Percentiles rank a stretch among this genome's conserved stretches.
Conservation (phyloP, 2,888 invertebrate genomes). For the Chymomyza caudatula region DNA sequence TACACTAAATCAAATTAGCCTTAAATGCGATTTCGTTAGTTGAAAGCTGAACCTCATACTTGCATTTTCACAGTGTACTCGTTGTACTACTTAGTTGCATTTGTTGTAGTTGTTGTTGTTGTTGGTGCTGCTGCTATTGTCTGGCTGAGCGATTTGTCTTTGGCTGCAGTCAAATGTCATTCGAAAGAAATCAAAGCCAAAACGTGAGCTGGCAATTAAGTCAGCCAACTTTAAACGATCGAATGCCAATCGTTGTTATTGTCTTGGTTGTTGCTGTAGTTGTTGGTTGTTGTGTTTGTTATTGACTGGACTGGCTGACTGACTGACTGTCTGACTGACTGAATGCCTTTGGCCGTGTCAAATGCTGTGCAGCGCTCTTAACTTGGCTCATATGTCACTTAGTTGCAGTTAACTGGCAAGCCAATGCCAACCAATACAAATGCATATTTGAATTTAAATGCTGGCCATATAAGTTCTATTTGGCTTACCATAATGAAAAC, state of each 20-base stretch:
- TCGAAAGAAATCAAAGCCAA: slow-evolving; percentile 60
- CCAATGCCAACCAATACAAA: not conserved
- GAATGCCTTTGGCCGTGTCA: not conserved
- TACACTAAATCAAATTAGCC: no score
- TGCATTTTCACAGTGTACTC: not conserved
- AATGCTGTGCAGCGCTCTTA: not conserved
- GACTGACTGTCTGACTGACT: not conserved
- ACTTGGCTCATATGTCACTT: slow-evolving; percentile 29
- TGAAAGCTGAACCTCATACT: no score
- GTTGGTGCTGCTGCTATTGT: slow-evolving; percentile 21
- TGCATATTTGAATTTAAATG: slow-evolving; percentile 46
- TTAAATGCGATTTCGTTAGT: not conserved
- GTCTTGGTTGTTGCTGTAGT: not conserved
- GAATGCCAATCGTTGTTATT: not conserved
- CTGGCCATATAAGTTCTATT: slow-evolving; percentile 9
- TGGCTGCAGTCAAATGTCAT: slow-evolving; percentile 61
- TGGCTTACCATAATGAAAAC: not conserved
- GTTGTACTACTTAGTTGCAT: not conserved
- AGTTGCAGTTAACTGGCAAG: slow-evolving; percentile 1
- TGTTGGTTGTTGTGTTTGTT: not conserved
- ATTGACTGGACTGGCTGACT: not conserved
- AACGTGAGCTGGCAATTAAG: slow-evolving; percentile 71
- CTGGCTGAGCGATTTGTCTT: slow-evolving; percentile 58
- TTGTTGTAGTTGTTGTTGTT: slow-evolving; percentile 21
- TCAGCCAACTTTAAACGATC: slow-evolving; percentile 17